A percentile compares a stretch with the other conserved stretches of the same genome.
Conservation (phyloP, 2,888 invertebrate species). For the Drosophila kambysellisi region DNA sequence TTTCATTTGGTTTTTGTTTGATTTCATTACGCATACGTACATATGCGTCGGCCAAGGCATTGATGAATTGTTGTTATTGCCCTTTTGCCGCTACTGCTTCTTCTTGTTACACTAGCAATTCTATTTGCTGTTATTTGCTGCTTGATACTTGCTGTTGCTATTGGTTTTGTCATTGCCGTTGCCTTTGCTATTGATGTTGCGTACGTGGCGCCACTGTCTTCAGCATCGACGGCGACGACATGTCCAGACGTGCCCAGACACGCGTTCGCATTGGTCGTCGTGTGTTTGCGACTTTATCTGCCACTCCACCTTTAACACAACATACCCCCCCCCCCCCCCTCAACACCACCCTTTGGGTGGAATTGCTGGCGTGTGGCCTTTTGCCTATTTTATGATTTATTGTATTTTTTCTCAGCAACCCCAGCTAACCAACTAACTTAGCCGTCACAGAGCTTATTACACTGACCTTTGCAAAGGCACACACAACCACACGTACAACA, state of each 20-base stretch:
- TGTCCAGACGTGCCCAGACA: constrained; percentile 71
- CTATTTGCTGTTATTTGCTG: constrained; percentile 1
- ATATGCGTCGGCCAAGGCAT: constrained; percentile 63
- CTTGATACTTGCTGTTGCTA: constrained; percentile 2
- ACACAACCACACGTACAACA: constrained; percentile 2
- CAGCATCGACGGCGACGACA: constrained; percentile 56
- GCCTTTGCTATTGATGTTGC: constrained; percentile 39
- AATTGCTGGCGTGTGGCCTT: constrained; percentile 37
- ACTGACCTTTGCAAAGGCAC: constrained; percentile 60
- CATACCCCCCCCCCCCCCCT: background rate
- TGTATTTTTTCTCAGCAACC: constrained; percentile 61
- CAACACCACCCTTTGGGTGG: background rate
- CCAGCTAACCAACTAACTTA: constrained; percentile 51
- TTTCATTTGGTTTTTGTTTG: constrained; percentile 18
- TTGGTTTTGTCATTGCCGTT: constrained; percentile 11
- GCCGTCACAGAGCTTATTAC: constrained; percentile 63
- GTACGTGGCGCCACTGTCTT: constrained; percentile 66
- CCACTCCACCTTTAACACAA: background rate
- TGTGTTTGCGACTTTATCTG: constrained; percentile 23
- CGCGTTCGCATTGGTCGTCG: constrained; percentile 41
- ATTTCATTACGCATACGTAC: constrained; percentile 73
- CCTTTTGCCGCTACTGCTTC: constrained; percentile 21
- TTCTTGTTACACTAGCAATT: constrained; percentile 63
- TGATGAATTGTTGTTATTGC: constrained; percentile 74
- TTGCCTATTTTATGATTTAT: constrained; percentile 79